A percentile compares a stretch with the other conserved stretches of the same genome.
These are phyloP conservation scores for Hydractinia symbiolongicarpus DNA, from an alignment of 30 jellyfish, hydroid and myxozoan species.

Conservation along the genomic window DNA sequence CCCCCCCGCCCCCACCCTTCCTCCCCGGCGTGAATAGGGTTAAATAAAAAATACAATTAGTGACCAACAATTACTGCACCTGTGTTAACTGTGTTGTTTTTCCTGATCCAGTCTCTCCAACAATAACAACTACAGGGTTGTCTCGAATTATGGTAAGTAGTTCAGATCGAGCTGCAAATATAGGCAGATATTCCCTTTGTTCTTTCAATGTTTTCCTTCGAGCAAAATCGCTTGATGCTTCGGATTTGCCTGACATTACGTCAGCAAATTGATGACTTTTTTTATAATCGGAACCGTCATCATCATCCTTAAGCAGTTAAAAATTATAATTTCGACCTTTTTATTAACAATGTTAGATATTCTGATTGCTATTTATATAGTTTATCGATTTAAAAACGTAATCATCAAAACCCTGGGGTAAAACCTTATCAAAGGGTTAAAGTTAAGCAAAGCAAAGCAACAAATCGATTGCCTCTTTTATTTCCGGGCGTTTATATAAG, in stretches of 20 bases:
- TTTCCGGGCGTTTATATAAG: too few relatives aligned
- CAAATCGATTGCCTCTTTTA: too few relatives aligned
- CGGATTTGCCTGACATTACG: conserved; percentile 55
- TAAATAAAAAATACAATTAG: too few relatives aligned
- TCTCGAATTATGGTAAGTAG: conserved; percentile 74
- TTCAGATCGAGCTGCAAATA: conserved; percentile 92
- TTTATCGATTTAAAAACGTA: too few relatives aligned
- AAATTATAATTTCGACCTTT: neutral
- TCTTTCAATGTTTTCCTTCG: conserved; percentile 58
- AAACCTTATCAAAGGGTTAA: too few relatives aligned
- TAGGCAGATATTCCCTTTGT: conserved; percentile 86
- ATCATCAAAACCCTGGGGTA: too few relatives aligned
- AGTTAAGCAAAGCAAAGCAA: too few relatives aligned
- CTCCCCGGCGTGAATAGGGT: too few relatives aligned
- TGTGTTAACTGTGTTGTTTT: conserved; percentile 95
- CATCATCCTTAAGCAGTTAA: conserved; percentile 24
- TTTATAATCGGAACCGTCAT: conserved; percentile 65
- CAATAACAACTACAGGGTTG: conserved; percentile 75
- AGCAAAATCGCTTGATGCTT: conserved; percentile 89
- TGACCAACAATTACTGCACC: conserved; percentile 35
- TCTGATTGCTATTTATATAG: too few relatives aligned
- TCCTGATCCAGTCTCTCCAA: conserved; percentile 99
- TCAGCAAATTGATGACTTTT: conserved; percentile 71
- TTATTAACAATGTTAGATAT: neutral
- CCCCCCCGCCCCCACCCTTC: too few relatives aligned